Percentiles rank a stretch among this genome's conserved stretches.
These are phyloP conservation scores for Neoitamus cyanurus DNA, from an alignment of 2,888 invertebrate genomes.

Conservation along the genomic window DNA sequence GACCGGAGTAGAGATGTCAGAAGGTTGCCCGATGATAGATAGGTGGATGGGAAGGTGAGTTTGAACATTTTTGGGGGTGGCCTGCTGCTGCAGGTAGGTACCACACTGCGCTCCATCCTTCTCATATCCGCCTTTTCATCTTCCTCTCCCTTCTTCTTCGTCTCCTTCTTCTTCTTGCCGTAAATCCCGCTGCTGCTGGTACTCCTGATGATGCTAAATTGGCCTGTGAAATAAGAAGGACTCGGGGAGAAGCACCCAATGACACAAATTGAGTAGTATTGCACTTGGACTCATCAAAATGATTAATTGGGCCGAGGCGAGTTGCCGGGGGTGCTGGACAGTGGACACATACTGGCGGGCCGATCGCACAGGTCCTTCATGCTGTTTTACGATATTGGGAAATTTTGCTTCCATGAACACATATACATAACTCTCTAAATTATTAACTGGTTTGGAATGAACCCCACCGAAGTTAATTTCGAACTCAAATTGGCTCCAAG, in stretches of 20 bases:
- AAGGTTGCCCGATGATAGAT: slow-evolving; percentile 45
- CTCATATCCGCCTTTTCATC: neutral
- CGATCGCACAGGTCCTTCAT: neutral
- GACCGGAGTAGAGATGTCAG: slow-evolving; percentile 35
- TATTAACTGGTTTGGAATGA: neutral
- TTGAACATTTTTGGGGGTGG: slow-evolving; percentile 34
- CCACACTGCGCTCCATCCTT: neutral
- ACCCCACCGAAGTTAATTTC: too few relatives aligned
- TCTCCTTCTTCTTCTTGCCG: neutral
- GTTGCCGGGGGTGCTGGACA: neutral
- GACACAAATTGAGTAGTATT: slow-evolving; percentile 50
- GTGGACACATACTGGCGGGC: neutral
- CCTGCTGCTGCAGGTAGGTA: slow-evolving; percentile 31
- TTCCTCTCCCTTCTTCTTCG: neutral
- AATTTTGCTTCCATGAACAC: neutral
- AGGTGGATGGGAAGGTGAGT: slow-evolving; percentile 42
- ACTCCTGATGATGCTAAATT: slow-evolving; percentile 34
- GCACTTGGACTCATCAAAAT: slow-evolving; percentile 49
- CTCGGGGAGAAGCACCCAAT: slow-evolving; percentile 41
- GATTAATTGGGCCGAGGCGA: slow-evolving; percentile 47
- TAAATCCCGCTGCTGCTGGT: neutral
- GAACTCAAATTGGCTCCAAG: too few relatives aligned
- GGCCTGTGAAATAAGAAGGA: slow-evolving; percentile 40
- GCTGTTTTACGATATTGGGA: neutral
- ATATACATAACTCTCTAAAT: neutral